Evolutionary conservation across 2,888 invertebrate species (phyloP).

Genomic region (Craniophora ligustri): DNA sequence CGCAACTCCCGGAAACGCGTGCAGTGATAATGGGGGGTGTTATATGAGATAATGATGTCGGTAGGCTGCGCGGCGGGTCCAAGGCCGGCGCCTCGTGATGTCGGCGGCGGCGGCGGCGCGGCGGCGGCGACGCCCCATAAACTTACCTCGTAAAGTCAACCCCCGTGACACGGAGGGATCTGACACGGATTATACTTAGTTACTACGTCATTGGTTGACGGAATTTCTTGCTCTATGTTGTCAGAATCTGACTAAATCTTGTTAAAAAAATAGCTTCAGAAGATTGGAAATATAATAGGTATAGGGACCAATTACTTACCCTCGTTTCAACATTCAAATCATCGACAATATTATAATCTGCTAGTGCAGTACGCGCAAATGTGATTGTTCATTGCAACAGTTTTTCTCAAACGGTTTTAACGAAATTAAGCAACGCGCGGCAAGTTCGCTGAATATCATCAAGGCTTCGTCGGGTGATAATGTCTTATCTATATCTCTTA

Average conservation of each 20-base stretch:
- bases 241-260: not conserved
- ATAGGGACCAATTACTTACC: too few relatives aligned
- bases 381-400: too few relatives aligned
- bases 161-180: constrained; percentile 10
- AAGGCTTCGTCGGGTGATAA: not conserved
- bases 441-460: not conserved
- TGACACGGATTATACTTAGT: constrained; percentile 1
- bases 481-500: not conserved
- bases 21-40: constrained; percentile 16
- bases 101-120: constrained; percentile 19
- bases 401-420: not conserved
- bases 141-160: constrained; percentile 21
- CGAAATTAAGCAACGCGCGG: not conserved
- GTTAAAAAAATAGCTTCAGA: too few relatives aligned
- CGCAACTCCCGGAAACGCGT: constrained; percentile 1
- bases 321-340: too few relatives aligned
- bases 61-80: constrained; percentile 18
- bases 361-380: too few relatives aligned
- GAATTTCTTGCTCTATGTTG: constrained; percentile 1
- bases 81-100: constrained; percentile 36
- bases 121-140: constrained; percentile 22
- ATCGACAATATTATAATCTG: too few relatives aligned
- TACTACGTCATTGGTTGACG: not conserved
- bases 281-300: too few relatives aligned
- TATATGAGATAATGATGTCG: constrained; percentile 18